Evolutionary conservation across 2,888 invertebrate genomes (phyloP), one percentile per base, ranked within the genome.

Genomic region (Euzophera pinguis): DNA sequence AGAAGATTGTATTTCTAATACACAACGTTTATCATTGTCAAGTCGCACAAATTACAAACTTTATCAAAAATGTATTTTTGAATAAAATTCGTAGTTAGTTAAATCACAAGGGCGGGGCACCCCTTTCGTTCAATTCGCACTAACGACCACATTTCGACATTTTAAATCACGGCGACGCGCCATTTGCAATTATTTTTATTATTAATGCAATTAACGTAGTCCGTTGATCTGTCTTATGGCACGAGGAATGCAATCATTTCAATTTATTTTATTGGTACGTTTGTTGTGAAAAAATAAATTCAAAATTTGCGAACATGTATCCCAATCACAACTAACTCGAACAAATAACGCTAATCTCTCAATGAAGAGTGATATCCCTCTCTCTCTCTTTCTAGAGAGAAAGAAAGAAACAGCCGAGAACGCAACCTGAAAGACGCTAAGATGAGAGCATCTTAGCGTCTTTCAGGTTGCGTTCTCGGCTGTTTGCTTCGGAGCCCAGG

Each of bases 151-250:
- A 83, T 84, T 81, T 82, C 73, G 77, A 76, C 73, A 74, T 74
- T 78, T 80, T 80, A 79, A 84, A 84, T 84, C 83, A 81, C 81
- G 70, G 63, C 70, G 71, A 77, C 34, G 41, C 76, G 78, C 78
- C 84, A 82, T 75, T 84, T 78, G 82, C 81, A 81, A 86, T 85
- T 86, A 86, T 82, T 84, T 85, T 85, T 84, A 84, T 73, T 50
- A 50, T 50, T 41, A 50, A 50, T 39, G 49, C 39, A 50, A 50
- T 41, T 50, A 50, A 50, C 38, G 37, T 22, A 9, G 39, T 14
- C 13, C 13, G 49, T 71, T 34, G 50, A 50, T 49, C 32, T 14
- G 38, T 39, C 38, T 38, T 48, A 48, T 38, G 22, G 12, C 9
- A 2, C 16, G 45, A 39, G 32, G 16, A 45, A 45, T 10, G 43